Evolutionary conservation across 2,888 invertebrate genomes (phyloP).

Genomic region (Oscheius onirici): DNA sequence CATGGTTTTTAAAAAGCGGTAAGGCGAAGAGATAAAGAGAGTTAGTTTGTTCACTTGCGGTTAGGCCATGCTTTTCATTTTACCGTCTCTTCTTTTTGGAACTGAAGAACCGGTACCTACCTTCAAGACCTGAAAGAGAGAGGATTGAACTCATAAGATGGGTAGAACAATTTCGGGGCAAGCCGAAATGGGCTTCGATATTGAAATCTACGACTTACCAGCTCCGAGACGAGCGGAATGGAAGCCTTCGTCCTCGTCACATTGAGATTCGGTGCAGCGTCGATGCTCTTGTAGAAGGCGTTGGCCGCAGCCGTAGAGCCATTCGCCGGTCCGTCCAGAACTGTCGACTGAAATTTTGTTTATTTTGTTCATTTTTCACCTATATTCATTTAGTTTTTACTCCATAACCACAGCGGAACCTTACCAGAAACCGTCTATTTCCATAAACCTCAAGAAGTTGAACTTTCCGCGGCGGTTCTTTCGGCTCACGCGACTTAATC

Average conservation of each 20-base stretch:
- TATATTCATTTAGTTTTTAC: not conserved
- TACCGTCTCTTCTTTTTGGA: conserved; percentile 20
- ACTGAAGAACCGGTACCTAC: conserved; percentile 19
- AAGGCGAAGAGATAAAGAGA: too few species aligned
- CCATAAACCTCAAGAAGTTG: conserved; percentile 49
- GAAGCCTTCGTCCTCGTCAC: conserved; percentile 86
- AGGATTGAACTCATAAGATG: conserved; percentile 13
- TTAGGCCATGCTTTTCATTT: conserved; percentile 23
- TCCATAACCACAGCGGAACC: conserved; percentile 3
- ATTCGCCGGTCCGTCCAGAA: conserved; percentile 58
- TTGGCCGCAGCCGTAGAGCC: conserved; percentile 86
- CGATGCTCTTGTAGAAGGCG: conserved; percentile 99
- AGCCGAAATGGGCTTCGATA: not conserved
- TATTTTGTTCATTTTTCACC: not conserved
- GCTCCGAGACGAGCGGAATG: conserved; percentile 95
- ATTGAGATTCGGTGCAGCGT: conserved; percentile 98
- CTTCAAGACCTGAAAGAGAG: conserved; percentile 37
- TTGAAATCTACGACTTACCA: conserved; percentile 81
- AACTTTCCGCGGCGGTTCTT: conserved; percentile 27
- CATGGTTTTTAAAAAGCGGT: too few species aligned
- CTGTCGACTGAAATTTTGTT: conserved; percentile 56
- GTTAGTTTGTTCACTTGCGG: not conserved
- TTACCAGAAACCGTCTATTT: conserved; percentile 34
- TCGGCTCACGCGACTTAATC: not conserved
- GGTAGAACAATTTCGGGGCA: conserved; percentile 19